Conservation (phyloP, 1,140 invertebrate species). For the Calycopis cecrops region DNA sequence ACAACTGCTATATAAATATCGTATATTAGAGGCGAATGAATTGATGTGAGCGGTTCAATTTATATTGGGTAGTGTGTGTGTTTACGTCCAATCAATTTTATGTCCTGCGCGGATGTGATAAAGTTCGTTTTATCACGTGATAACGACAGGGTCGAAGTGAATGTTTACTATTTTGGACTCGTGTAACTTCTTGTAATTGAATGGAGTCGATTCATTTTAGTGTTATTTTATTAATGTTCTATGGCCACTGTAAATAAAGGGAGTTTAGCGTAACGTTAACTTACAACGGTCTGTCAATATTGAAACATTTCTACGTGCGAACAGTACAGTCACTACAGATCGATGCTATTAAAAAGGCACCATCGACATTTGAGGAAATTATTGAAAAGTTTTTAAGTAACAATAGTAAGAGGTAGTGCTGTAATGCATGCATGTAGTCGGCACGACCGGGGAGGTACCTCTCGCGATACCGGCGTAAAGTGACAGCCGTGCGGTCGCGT, state of each 20-base stretch:
- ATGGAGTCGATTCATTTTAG: slow-evolving; percentile 4
- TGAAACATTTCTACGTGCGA: too few relatives aligned
- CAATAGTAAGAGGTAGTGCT: too few relatives aligned
- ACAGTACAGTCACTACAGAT: too few relatives aligned
- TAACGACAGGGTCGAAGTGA: background rate
- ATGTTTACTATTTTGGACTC: slow-evolving; percentile 4
- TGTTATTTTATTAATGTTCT: background rate
- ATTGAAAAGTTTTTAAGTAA: too few relatives aligned
- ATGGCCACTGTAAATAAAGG: background rate
- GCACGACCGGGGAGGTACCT: too few relatives aligned
- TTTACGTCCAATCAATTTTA: slow-evolving; percentile 27
- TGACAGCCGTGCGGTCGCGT: too few relatives aligned
- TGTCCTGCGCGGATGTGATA: slow-evolving; percentile 13
- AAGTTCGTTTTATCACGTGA: slow-evolving; percentile 18
- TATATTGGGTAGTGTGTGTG: slow-evolving; percentile 25
- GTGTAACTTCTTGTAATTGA: slow-evolving; percentile 9
- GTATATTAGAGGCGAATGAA: slow-evolving; percentile 13
- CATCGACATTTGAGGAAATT: too few relatives aligned
- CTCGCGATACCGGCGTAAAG: too few relatives aligned
- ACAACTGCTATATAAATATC: slow-evolving; percentile 5
- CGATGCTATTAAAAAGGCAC: too few relatives aligned
- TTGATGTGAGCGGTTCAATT: slow-evolving; percentile 17
- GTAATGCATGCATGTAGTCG: too few relatives aligned
- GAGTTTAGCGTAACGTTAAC: too few relatives aligned
- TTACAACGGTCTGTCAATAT: too few relatives aligned